Conservation (phyloP, 2,113 vertebrate genomes). For the Prolemur simus region DNA sequence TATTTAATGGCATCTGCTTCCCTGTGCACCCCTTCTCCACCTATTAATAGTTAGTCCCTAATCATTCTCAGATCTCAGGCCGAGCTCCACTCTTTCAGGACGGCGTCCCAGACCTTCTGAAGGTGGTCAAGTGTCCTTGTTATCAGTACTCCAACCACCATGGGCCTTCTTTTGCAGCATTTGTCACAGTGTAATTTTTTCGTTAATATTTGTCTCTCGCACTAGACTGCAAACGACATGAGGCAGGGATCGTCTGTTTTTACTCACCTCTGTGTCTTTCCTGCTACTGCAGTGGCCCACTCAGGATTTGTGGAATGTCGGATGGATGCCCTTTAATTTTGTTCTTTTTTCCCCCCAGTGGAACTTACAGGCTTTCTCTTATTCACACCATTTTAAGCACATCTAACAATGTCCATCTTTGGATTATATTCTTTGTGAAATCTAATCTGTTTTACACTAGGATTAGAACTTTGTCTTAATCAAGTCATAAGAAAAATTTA, state of each 20-base stretch:
- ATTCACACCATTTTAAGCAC: not conserved
- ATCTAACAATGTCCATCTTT: not conserved
- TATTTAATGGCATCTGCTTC: not conserved
- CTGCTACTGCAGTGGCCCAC: not conserved
- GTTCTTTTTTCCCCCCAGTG: not conserved
- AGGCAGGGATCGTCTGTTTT: not conserved
- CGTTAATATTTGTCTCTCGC: not conserved
- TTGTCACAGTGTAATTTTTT: not conserved
- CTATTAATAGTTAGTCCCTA: not conserved
- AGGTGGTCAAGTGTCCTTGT: not conserved
- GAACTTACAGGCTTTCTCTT: not conserved
- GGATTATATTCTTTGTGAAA: not conserved
- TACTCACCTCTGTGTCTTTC: not conserved
- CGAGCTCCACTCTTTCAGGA: not conserved
- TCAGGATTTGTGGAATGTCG: not conserved
- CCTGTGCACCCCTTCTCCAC: not conserved
- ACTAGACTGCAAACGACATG: not conserved
- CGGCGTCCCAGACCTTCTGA: not conserved
- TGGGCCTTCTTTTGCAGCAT: not conserved
- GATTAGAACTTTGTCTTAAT: not conserved
- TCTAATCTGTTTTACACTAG: not conserved
- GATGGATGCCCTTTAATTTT: not conserved
- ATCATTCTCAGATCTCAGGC: not conserved
- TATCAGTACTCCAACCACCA: not conserved
- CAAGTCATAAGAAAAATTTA: not conserved